Percentiles rank a stretch among this genome's conserved stretches.
These are phyloP conservation scores for Erythrolamprus reginae DNA, from an alignment of 2,113 vertebrate genomes.

Conservation along the genomic window DNA sequence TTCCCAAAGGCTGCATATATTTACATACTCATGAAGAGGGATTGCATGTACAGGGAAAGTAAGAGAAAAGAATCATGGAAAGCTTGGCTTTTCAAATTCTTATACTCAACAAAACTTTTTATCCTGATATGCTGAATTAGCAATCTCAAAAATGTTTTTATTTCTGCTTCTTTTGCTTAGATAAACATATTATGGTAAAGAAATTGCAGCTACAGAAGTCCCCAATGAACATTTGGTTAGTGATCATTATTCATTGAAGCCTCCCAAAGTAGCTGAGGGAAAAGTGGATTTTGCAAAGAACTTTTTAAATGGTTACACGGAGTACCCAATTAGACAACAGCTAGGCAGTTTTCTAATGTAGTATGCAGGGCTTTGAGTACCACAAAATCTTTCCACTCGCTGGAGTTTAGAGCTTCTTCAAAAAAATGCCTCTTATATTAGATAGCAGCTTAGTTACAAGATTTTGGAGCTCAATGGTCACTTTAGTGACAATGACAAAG, in stretches of 20 bases:
- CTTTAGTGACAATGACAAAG: not conserved
- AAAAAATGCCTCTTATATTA: not conserved
- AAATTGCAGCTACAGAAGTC: conserved; percentile 1
- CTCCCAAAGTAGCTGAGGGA: not conserved
- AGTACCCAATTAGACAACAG: not conserved
- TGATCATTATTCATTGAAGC: not conserved
- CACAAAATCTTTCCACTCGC: not conserved
- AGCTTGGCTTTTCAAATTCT: not conserved
- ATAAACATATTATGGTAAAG: not conserved
- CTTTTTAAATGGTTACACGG: not conserved
- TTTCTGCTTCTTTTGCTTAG: not conserved
- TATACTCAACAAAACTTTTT: not conserved
- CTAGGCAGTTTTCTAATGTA: not conserved
- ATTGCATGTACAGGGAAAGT: not conserved
- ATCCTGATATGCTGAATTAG: not conserved
- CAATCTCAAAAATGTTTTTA: not conserved
- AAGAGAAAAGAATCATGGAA: not conserved
- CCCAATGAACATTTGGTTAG: not conserved
- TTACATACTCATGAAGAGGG: not conserved
- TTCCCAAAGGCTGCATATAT: conserved; percentile 1
- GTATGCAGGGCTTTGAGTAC: not conserved
- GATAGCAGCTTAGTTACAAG: not conserved
- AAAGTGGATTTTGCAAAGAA: not conserved
- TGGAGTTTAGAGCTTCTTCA: not conserved
- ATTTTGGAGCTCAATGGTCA: not conserved